Conservation (phyloP, 2,888 invertebrate genomes). For the Microchrysa polita region DNA sequence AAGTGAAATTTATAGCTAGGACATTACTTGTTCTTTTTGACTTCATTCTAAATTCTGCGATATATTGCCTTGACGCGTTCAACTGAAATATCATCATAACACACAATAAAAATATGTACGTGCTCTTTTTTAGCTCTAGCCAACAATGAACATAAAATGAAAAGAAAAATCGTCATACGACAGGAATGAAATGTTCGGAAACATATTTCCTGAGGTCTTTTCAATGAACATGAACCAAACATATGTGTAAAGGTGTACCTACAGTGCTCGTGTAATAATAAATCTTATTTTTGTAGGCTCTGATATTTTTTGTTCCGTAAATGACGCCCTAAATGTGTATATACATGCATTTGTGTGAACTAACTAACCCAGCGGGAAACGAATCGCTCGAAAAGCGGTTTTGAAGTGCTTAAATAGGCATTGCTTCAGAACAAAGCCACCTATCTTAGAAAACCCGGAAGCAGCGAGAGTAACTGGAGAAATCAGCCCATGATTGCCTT, state of each 20-base stretch:
- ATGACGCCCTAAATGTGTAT: constrained; percentile 13
- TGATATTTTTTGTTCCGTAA: neutral
- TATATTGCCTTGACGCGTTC: neutral
- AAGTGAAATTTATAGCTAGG: constrained; percentile 17
- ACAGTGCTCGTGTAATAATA: constrained; percentile 1
- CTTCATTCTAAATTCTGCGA: neutral
- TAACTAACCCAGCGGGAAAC: neutral
- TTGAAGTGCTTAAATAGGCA: no score
- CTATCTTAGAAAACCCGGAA: no score
- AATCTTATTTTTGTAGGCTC: constrained; percentile 17
- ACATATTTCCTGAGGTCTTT: constrained; percentile 6
- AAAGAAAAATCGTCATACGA: neutral
- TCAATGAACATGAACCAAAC: constrained; percentile 19
- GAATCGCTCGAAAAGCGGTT: no score
- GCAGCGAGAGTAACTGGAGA: no score
- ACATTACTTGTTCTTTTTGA: constrained; percentile 7
- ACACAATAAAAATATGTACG: no score
- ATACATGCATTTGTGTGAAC: neutral
- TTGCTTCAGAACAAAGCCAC: no score
- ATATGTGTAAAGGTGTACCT: no score
- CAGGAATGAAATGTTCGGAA: neutral
- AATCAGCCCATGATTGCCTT: no score
- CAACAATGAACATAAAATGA: no score
- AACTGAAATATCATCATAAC: no score
- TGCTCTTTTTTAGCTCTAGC: no score